Percentiles rank a stretch among this genome's conserved stretches.
phyloP scores from a whole-genome alignment of 2,113 vertebrate species.

The Danio rerio region GRCz12tu NC_133191.1:36468001-36468500 shows the following conservation, averaged over 20 bases:
- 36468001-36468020: slow-evolving; percentile 48
- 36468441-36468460: too few relatives aligned
- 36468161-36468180: slow-evolving; percentile 70
- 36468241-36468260: slow-evolving; percentile 71
- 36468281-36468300: slow-evolving; percentile 17
- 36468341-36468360: slow-evolving; percentile 3
- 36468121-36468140: slow-evolving; percentile 59
- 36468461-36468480: too few relatives aligned
- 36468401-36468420: too few relatives aligned
- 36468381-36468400: background rate
- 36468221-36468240: slow-evolving; percentile 81
- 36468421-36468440: too few relatives aligned
- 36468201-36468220: slow-evolving; percentile 80
- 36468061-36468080: slow-evolving; percentile 70
- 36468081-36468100: slow-evolving; percentile 78
- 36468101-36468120: slow-evolving; percentile 68
- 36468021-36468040: slow-evolving; percentile 64
- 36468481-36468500: too few relatives aligned
- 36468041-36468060: slow-evolving; percentile 72
- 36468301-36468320: slow-evolving; percentile 31
- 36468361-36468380: background rate
- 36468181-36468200: slow-evolving; percentile 79
- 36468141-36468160: slow-evolving; percentile 63
- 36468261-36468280: slow-evolving; percentile 36
- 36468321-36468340: slow-evolving; percentile 32